phyloP scores from a whole-genome alignment of 2,888 invertebrate genomes.

The Drosophila suboccidentalis region DNA sequence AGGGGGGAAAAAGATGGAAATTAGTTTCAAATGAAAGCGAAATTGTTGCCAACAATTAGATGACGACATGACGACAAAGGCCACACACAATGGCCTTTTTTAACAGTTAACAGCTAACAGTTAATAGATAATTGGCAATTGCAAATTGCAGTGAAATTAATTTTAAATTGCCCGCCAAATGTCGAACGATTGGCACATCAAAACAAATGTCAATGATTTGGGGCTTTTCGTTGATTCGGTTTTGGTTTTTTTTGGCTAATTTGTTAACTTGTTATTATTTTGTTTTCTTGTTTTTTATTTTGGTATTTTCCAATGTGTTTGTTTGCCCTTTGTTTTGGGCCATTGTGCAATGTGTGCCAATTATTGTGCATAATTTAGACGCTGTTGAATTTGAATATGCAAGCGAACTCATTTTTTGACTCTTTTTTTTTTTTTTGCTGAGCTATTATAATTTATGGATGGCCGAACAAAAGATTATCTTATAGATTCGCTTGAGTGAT shows the following conservation, averaged over 20 bases:
- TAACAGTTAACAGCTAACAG: constrained; percentile 18
- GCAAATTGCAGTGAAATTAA: constrained; percentile 78
- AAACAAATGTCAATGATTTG: constrained; percentile 74
- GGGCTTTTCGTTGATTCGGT: constrained; percentile 34
- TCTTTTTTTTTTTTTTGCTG: constrained; percentile 2
- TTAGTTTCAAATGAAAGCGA: constrained; percentile 65
- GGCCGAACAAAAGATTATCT: constrained; percentile 32
- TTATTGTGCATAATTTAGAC: constrained; percentile 74
- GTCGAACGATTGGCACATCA: constrained; percentile 74
- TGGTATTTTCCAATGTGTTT: constrained; percentile 1
- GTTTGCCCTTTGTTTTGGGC: constrained; percentile 39
- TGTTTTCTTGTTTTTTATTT: constrained; percentile 15
- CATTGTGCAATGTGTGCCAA: constrained; percentile 76
- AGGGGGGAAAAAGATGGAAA: constrained; percentile 29
- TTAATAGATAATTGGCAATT: constrained; percentile 62
- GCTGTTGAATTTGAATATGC: constrained; percentile 74
- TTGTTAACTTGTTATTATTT: constrained; percentile 32
- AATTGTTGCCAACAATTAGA: constrained; percentile 63
- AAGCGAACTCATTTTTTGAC: constrained; percentile 21
- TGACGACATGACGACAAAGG: constrained; percentile 73
- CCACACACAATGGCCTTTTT: constrained; percentile 56
- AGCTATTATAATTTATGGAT: constrained; percentile 54
- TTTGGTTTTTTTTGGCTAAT: constrained; percentile 19
- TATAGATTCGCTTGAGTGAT: constrained; percentile 44
- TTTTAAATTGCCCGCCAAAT: constrained; percentile 78